Evolutionary conservation across 1,140 invertebrate species (phyloP).

Genomic region (Radopholus similis): DNA sequence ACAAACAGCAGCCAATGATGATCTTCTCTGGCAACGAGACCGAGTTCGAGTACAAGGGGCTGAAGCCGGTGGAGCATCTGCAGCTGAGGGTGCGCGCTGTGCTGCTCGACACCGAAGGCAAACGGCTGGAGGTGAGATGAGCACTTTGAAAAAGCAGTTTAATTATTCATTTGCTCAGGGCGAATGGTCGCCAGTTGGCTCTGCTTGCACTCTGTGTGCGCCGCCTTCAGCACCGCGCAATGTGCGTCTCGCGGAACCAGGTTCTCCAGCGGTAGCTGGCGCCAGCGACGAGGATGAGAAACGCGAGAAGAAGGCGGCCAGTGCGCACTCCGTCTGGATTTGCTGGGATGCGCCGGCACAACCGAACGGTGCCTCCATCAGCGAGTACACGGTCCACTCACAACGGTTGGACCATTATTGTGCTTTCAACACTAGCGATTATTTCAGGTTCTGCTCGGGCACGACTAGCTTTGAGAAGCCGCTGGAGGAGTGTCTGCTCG

Average conservation of each 20-base stretch:
- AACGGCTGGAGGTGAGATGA: conserved; percentile 32
- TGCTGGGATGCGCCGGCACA: conserved; percentile 42
- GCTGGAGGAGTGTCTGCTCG: conserved; percentile 11
- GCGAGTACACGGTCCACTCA: conserved; percentile 35
- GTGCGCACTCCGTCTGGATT: conserved; percentile 18
- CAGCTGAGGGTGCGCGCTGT: conserved; percentile 49
- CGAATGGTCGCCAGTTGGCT: conserved; percentile 48
- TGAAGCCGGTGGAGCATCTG: conserved; percentile 48
- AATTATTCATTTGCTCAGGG: conserved; percentile 18
- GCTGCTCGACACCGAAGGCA: conserved; percentile 44
- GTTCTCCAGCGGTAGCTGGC: background rate
- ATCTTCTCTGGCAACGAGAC: conserved; percentile 42
- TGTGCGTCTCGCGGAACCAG: conserved; percentile 23
- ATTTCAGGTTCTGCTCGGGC: background rate
- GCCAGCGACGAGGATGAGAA: background rate
- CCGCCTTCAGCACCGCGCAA: conserved; percentile 36
- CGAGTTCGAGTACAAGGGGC: conserved; percentile 36
- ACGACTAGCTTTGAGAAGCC: background rate
- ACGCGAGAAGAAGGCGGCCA: conserved; percentile 4
- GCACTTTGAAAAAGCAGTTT: background rate
- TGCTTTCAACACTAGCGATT: background rate
- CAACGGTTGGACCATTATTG: conserved; percentile 4
- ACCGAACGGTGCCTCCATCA: conserved; percentile 41
- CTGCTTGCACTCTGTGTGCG: conserved; percentile 44
- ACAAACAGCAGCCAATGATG: conserved; percentile 48